phyloP scores from a whole-genome alignment of 2,797 vertebrate species.

The Ceyx erithaca region DNA sequence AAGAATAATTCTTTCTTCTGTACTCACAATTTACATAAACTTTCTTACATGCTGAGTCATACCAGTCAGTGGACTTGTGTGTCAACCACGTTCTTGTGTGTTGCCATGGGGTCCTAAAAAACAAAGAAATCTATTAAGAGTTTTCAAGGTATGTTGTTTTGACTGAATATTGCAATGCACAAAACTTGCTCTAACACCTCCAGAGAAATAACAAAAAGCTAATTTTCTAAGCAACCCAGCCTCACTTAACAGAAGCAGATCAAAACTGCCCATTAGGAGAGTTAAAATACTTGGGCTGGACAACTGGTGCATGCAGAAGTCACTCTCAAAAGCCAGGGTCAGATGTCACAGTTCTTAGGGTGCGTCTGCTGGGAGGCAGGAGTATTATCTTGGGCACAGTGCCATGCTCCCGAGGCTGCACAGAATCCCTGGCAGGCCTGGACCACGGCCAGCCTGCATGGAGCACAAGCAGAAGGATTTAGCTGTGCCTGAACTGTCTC shows the following conservation, averaged over 20 bases:
- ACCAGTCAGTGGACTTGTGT: neutral
- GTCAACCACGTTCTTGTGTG: neutral
- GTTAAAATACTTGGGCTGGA: neutral
- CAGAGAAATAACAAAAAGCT: neutral
- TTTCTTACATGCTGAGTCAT: neutral
- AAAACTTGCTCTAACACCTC: neutral
- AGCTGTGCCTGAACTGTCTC: neutral
- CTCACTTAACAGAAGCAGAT: neutral
- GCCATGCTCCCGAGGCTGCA: neutral
- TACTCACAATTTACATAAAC: neutral
- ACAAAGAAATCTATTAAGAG: neutral
- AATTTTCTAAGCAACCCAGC: neutral
- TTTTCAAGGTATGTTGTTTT: neutral
- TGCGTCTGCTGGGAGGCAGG: neutral
- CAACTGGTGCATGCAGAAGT: neutral
- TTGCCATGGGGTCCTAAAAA: neutral
- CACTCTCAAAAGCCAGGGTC: neutral
- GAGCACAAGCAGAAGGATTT: neutral
- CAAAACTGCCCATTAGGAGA: neutral
- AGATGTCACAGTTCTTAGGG: slow-evolving; percentile 29
- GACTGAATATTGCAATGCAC: neutral
- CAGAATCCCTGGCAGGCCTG: neutral
- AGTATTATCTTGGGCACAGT: slow-evolving; percentile 12
- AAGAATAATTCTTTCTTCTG: neutral
- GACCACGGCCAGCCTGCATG: neutral